Conservation (phyloP, 2,888 invertebrate genomes). For the Acronicta leporina region DNA sequence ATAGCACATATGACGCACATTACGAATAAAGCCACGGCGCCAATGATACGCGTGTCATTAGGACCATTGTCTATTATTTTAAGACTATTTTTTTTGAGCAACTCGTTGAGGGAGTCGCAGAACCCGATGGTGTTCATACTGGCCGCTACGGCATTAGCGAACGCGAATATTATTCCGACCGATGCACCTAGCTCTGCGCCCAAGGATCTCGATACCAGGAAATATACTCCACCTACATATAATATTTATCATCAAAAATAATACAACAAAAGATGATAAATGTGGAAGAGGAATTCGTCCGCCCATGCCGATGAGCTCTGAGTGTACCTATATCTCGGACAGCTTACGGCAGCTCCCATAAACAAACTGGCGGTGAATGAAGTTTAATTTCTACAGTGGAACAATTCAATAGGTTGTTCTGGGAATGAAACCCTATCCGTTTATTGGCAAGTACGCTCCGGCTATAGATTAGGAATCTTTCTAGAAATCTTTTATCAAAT, state of each 20-base stretch:
- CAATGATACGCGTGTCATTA: slow-evolving; percentile 95
- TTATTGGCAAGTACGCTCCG: no score
- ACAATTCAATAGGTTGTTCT: no score
- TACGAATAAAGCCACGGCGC: slow-evolving; percentile 92
- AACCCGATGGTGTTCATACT: slow-evolving; percentile 99
- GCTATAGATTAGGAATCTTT: no score
- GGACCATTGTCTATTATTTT: slow-evolving; percentile 92
- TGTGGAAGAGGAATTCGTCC: no score
- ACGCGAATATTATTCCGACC: slow-evolving; percentile 98
- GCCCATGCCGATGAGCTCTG: no score
- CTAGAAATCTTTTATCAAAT: no score
- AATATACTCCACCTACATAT: slow-evolving; percentile 96
- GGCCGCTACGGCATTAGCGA: slow-evolving; percentile 98
- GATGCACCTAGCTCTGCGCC: slow-evolving; percentile 99
- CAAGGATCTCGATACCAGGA: slow-evolving; percentile 97
- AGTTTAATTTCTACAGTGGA: no score
- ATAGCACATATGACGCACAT: slow-evolving; percentile 96
- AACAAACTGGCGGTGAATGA: no score
- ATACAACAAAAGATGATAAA: no score
- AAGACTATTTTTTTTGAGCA: slow-evolving; percentile 90
- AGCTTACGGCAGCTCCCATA: no score
- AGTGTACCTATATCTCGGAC: no score
- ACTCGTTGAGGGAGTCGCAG: slow-evolving; percentile 96
- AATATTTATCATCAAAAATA: neutral
- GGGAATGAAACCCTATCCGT: no score